phyloP scores from a whole-genome alignment of 2,797 vertebrate genomes.

The Oreochromis grahami region DNA sequence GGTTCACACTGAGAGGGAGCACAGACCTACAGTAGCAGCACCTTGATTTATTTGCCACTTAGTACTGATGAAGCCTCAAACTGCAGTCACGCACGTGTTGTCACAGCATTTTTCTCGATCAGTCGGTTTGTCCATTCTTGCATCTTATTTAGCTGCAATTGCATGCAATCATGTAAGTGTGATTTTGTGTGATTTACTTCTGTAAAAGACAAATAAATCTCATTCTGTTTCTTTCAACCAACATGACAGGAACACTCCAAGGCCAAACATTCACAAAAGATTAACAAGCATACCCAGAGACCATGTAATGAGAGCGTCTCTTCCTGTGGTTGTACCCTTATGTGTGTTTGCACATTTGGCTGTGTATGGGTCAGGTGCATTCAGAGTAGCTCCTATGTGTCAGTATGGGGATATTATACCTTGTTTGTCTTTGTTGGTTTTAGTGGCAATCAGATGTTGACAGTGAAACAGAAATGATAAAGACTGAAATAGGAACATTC shows the following conservation, averaged over 20 bases:
- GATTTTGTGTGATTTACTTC: background rate
- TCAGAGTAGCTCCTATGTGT: background rate
- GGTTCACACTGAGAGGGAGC: slow-evolving; percentile 79
- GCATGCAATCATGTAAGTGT: background rate
- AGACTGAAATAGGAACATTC: slow-evolving; percentile 42
- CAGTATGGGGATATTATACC: background rate
- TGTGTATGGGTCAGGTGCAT: background rate
- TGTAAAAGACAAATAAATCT: background rate
- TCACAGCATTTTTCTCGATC: slow-evolving; percentile 88
- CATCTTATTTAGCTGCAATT: slow-evolving; percentile 49
- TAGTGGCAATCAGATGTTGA: slow-evolving; percentile 13
- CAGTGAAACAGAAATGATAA: slow-evolving; percentile 47
- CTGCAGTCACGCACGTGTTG: slow-evolving; percentile 88
- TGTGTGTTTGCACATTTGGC: background rate
- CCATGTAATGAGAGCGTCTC: background rate
- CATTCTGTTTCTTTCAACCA: background rate
- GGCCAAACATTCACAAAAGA: background rate
- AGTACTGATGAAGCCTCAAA: slow-evolving; percentile 96
- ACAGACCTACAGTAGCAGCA: slow-evolving; percentile 74
- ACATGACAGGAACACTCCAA: background rate
- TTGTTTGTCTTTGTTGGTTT: slow-evolving; percentile 4
- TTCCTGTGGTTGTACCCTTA: background rate
- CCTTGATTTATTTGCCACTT: slow-evolving; percentile 98
- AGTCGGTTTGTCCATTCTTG: slow-evolving; percentile 50
- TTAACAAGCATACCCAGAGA: background rate